Conservation (phyloP, 2,888 invertebrate species). For the Fragum fragum region DNA sequence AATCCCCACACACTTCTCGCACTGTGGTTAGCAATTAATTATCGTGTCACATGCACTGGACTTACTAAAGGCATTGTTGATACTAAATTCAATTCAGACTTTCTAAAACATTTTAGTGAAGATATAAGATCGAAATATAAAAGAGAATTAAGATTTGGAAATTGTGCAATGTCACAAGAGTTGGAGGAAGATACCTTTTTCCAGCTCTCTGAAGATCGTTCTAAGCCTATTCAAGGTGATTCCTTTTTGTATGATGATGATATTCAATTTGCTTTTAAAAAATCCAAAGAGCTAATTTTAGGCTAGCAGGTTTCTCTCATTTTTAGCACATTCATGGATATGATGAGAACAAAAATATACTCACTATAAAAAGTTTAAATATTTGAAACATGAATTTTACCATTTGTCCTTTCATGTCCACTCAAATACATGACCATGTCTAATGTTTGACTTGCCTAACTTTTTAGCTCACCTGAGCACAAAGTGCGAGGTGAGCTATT, state of each 20-base stretch:
- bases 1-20: neutral
- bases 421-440: too few relatives aligned
- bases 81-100: neutral
- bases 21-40: neutral
- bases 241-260: neutral
- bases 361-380: too few relatives aligned
- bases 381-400: too few relatives aligned
- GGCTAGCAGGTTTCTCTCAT: too few relatives aligned
- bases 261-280: neutral
- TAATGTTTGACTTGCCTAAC: too few relatives aligned
- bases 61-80: neutral
- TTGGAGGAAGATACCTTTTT: neutral
- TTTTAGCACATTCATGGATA: too few relatives aligned
- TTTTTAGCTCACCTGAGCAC: too few relatives aligned
- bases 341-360: too few relatives aligned
- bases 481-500: too few relatives aligned
- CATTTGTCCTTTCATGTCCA: too few relatives aligned
- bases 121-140: neutral
- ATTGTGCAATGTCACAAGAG: neutral
- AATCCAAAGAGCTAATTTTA: neutral
- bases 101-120: neutral
- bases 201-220: neutral
- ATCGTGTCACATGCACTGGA: neutral
- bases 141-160: constrained; percentile 7
- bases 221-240: neutral